These are phyloP conservation scores for Calephelis nemesis DNA, from an alignment of 1,140 invertebrate species.

Conservation along the genomic window DNA sequence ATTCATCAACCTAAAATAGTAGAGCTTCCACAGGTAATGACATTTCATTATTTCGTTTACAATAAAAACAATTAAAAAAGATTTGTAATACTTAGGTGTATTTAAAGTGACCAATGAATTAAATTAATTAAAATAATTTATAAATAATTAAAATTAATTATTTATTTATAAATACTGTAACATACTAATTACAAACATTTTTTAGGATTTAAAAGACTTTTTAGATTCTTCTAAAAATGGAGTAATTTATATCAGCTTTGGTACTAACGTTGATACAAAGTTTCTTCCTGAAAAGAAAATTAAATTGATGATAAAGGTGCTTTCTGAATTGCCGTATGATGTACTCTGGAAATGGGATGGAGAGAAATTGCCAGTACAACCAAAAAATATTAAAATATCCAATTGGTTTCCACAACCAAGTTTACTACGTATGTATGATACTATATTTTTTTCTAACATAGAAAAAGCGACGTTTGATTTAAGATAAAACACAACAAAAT, in stretches of 20 bases:
- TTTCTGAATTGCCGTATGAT: conserved; percentile 39
- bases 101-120: no score
- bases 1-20: conserved; percentile 69
- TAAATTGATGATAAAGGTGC: conserved; percentile 60
- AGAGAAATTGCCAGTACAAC: conserved; percentile 46
- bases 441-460: no score
- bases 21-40: conserved; percentile 55
- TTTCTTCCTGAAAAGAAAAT: conserved; percentile 57
- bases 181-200: conserved; percentile 5
- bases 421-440: conserved; percentile 42
- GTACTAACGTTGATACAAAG: conserved; percentile 73
- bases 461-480: no score
- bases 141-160: no score
- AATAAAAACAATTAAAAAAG: no score
- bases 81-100: no score
- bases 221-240: conserved; percentile 78
- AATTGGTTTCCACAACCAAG: conserved; percentile 80
- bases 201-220: conserved; percentile 72
- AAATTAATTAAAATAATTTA: no score
- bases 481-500: no score
- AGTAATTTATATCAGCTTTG: conserved; percentile 82
- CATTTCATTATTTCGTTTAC: conserved; percentile 14
- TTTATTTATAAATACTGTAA: no score
- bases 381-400: conserved; percentile 70
- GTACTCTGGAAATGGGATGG: conserved; percentile 78